A percentile compares a stretch with the other conserved stretches of the same genome.
These are phyloP conservation scores for Mustelus asterias DNA, from an alignment of 2,113 vertebrate genomes.

Conservation along the genomic window DNA sequence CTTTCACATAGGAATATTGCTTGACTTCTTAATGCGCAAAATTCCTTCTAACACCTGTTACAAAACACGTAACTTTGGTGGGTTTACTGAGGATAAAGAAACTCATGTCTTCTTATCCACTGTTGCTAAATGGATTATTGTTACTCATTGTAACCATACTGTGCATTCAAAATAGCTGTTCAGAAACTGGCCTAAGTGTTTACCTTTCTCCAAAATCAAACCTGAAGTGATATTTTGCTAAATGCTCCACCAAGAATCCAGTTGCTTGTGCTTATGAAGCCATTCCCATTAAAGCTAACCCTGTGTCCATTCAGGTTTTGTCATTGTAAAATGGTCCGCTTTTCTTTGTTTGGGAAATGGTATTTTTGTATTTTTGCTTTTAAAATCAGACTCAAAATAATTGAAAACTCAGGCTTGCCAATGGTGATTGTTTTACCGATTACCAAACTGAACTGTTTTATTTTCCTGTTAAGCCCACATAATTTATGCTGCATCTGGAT, in stretches of 20 bases:
- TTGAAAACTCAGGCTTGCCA: not conserved
- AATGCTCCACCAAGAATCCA: not conserved
- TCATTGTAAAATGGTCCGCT: conserved; percentile 57
- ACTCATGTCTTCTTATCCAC: not conserved
- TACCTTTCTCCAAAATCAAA: too few species aligned
- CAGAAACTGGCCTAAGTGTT: not conserved
- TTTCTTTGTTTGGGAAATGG: conserved; percentile 61
- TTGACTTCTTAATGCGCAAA: not conserved
- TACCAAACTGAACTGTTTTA: not conserved
- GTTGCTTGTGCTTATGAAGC: not conserved
- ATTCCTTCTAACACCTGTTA: not conserved
- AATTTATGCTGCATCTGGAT: not conserved
- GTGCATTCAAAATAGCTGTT: not conserved
- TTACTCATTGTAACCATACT: not conserved
- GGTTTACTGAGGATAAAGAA: not conserved
- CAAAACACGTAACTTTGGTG: not conserved
- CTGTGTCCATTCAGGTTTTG: conserved; percentile 60
- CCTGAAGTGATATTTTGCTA: not conserved
- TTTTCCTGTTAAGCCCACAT: not conserved
- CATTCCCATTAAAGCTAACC: conserved; percentile 56
- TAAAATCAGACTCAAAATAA: not conserved
- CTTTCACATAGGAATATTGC: not conserved
- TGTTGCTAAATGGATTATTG: not conserved
- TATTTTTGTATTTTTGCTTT: conserved; percentile 22
- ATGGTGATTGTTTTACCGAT: not conserved